A percentile compares a stretch with the other conserved stretches of the same genome.
These are phyloP conservation scores for Nephrotoma appendiculata DNA, from an alignment of 2,888 invertebrate species.

Conservation along the genomic window DNA sequence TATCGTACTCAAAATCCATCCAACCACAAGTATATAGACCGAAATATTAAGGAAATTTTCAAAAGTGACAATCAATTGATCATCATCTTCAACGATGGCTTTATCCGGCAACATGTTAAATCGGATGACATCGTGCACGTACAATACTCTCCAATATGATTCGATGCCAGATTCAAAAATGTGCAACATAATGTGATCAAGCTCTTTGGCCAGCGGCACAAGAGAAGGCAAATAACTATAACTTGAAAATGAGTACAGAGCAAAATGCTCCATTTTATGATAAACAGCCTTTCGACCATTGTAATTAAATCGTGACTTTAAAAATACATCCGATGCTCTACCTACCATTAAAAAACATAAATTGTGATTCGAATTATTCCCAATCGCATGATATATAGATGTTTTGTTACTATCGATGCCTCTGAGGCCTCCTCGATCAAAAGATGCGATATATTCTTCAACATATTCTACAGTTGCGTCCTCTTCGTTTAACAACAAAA, in stretches of 20 bases:
- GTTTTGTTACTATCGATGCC: too few species aligned
- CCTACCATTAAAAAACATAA: not conserved
- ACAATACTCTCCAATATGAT: not conserved
- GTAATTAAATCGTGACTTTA: not conserved
- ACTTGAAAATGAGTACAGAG: not conserved
- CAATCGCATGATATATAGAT: not conserved
- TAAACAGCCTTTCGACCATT: not conserved
- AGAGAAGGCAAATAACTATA: not conserved
- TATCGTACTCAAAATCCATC: not conserved
- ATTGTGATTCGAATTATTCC: not conserved
- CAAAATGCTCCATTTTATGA: not conserved
- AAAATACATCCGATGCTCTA: not conserved
- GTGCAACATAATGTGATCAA: not conserved
- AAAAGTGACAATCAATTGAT: not conserved
- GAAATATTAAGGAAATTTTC: not conserved
- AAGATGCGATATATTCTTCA: too few species aligned
- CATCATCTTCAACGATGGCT: too few species aligned
- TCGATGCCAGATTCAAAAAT: not conserved
- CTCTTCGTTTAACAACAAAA: not conserved
- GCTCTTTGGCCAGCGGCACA: not conserved
- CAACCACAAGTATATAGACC: not conserved
- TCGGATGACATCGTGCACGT: not conserved
- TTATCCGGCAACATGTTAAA: too few species aligned
- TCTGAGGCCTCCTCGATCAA: too few species aligned
- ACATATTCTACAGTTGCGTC: not conserved